Conservation (phyloP, 1,140 invertebrate species). For the Pentalonia nigronervosa region DNA sequence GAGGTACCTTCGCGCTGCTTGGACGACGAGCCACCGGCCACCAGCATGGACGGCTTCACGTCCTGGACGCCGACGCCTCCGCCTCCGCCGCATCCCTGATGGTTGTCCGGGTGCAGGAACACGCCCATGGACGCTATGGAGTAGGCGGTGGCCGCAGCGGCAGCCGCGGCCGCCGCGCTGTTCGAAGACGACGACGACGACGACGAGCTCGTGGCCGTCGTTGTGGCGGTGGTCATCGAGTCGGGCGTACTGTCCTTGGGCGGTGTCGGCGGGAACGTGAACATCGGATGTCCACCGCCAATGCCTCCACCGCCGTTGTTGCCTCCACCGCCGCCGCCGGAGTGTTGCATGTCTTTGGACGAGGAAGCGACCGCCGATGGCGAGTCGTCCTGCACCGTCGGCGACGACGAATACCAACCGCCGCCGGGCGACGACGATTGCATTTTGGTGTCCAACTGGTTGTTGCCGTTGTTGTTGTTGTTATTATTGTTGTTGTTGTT, state of each 20-base stretch:
- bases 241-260: slow-evolving; percentile 61
- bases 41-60: slow-evolving; percentile 61
- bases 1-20: slow-evolving; percentile 62
- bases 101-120: slow-evolving; percentile 61
- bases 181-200: slow-evolving; percentile 60
- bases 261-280: slow-evolving; percentile 61
- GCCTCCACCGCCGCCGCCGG: slow-evolving; percentile 17
- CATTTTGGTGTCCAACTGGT: slow-evolving; percentile 52
- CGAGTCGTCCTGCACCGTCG: slow-evolving; percentile 46
- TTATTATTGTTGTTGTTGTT: slow-evolving; percentile 29
- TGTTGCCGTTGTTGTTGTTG: slow-evolving; percentile 32
- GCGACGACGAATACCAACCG: slow-evolving; percentile 48
- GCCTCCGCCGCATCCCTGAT: slow-evolving; percentile 57
- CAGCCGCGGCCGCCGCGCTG: slow-evolving; percentile 60
- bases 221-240: slow-evolving; percentile 60
- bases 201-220: slow-evolving; percentile 59
- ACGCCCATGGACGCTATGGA: slow-evolving; percentile 61
- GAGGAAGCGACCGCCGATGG: slow-evolving; percentile 36
- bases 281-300: slow-evolving; percentile 60
- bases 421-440: slow-evolving; percentile 49
- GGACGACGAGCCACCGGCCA: slow-evolving; percentile 56
- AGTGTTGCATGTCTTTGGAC: slow-evolving; percentile 56
- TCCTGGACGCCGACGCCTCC: slow-evolving; percentile 58
- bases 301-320: slow-evolving; percentile 22
- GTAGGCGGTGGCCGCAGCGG: slow-evolving; percentile 59